phyloP scores from a whole-genome alignment of 2,797 vertebrate species.

The Remorina albescens region DNA sequence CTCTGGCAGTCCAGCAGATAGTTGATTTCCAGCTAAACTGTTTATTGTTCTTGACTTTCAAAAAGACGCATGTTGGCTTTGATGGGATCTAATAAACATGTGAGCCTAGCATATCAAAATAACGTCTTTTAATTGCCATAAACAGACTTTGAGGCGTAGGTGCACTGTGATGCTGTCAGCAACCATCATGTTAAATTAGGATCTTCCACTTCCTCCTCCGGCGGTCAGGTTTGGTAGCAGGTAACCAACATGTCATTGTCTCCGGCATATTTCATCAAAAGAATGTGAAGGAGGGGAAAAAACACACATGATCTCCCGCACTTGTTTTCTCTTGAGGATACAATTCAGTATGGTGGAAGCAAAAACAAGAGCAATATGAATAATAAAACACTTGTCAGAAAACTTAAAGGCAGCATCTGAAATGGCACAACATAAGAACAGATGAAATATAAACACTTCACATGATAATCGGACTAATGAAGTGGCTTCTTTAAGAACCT shows the following conservation, averaged over 20 bases:
- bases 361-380: slow-evolving; percentile 76
- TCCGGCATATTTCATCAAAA: slow-evolving; percentile 73
- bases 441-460: slow-evolving; percentile 59
- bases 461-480: slow-evolving; percentile 75
- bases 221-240: slow-evolving; percentile 65
- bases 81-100: slow-evolving; percentile 20
- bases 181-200: slow-evolving; percentile 58
- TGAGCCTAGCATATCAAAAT: slow-evolving; percentile 38
- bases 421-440: slow-evolving; percentile 50
- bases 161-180: slow-evolving; percentile 57
- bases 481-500: slow-evolving; percentile 54
- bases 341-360: slow-evolving; percentile 76
- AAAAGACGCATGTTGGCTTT: slow-evolving; percentile 32
- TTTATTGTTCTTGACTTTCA: slow-evolving; percentile 63
- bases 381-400: slow-evolving; percentile 80
- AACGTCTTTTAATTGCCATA: slow-evolving; percentile 55
- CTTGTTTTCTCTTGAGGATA: slow-evolving; percentile 75
- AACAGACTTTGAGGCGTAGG: slow-evolving; percentile 54
- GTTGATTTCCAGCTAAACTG: slow-evolving; percentile 50
- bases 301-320: slow-evolving; percentile 60
- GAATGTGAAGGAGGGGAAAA: slow-evolving; percentile 46
- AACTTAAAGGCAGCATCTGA: slow-evolving; percentile 52
- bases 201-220: slow-evolving; percentile 51
- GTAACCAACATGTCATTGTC: slow-evolving; percentile 66
- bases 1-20: slow-evolving; percentile 52